A percentile compares a stretch with the other conserved stretches of the same genome.
phyloP scores from a whole-genome alignment of 2,113 vertebrate genomes.

The Microtus richardsoni region DNA sequence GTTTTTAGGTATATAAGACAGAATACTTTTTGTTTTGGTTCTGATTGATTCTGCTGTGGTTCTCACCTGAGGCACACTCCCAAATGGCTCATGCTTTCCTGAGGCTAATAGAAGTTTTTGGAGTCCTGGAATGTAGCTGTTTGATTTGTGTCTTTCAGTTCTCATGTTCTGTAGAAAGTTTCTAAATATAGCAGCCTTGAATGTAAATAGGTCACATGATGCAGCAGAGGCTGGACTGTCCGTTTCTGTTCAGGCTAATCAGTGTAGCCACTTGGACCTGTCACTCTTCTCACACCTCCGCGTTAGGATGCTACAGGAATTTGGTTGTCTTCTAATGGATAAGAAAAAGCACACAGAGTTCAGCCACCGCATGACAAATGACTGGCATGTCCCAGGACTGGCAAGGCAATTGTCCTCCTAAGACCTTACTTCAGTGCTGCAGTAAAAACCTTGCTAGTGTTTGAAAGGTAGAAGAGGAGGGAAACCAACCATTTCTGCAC shows the following conservation, averaged over 20 bases:
- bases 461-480: background rate
- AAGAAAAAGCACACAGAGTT: constrained; percentile 46
- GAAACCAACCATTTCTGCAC: background rate
- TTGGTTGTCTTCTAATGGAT: constrained; percentile 54
- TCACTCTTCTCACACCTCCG: background rate
- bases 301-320: constrained; percentile 37
- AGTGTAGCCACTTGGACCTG: constrained; percentile 44
- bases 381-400: constrained; percentile 41
- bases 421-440: constrained; percentile 7
- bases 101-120: constrained; percentile 56
- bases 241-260: constrained; percentile 57
- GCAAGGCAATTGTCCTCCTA: background rate
- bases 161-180: constrained; percentile 57
- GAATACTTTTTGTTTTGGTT: constrained; percentile 41
- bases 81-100: constrained; percentile 55
- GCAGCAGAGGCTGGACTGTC: constrained; percentile 32
- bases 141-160: constrained; percentile 62
- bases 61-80: constrained; percentile 64
- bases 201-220: constrained; percentile 63
- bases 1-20: constrained; percentile 27
- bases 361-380: background rate
- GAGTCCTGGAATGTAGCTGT: constrained; percentile 60
- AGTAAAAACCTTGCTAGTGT: constrained; percentile 10
- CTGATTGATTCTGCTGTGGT: constrained; percentile 40
- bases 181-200: constrained; percentile 67